phyloP scores from a whole-genome alignment of 2,888 invertebrate species.

The Poecilobothrus nobilitatus region DNA sequence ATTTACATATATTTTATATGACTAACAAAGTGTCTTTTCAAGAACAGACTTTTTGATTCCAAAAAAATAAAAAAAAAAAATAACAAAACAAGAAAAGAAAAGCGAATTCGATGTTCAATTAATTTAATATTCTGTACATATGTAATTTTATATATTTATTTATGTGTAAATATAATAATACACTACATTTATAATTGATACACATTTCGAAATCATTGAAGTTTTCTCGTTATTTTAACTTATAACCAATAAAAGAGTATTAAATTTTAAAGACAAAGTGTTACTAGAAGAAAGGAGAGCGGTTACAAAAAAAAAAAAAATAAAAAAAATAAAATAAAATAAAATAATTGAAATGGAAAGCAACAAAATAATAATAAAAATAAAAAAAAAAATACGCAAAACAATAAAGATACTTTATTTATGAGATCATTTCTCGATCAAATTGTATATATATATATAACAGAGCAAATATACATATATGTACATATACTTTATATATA shows the following conservation, averaged over 20 bases:
- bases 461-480: neutral
- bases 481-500: neutral
- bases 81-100: no score
- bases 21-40: neutral
- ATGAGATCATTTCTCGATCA: conserved; percentile 4
- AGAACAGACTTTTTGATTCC: neutral
- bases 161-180: neutral
- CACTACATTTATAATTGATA: neutral
- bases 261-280: no score
- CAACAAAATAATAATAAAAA: neutral
- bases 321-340: neutral
- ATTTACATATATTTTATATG: neutral
- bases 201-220: neutral
- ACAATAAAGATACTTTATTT: conserved; percentile 1
- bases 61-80: neutral
- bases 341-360: neutral
- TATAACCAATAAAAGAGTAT: neutral
- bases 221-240: neutral
- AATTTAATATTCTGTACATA: neutral
- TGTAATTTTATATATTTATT: neutral
- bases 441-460: neutral
- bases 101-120: neutral
- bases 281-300: no score
- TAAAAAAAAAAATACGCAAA: neutral
- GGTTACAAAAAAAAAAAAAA: neutral